phyloP scores from a whole-genome alignment of 2,113 vertebrate species.

The Lamprologus callipterus region DNA sequence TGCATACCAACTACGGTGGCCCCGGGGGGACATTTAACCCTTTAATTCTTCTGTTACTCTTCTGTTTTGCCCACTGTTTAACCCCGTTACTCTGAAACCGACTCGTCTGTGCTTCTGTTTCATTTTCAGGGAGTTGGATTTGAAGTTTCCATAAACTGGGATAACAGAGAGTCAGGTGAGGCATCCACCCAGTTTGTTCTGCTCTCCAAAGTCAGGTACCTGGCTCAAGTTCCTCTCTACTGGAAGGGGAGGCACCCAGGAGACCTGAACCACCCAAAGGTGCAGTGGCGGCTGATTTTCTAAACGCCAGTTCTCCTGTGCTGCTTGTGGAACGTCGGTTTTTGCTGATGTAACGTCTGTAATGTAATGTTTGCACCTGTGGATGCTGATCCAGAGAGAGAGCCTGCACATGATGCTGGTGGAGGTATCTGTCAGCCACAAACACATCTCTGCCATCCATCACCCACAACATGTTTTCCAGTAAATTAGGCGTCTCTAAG shows the following conservation, averaged over 20 bases:
- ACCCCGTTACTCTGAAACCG: rapidly evolving
- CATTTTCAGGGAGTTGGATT: not conserved
- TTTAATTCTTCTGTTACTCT: not conserved
- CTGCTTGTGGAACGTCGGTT: not conserved
- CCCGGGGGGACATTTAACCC: not conserved
- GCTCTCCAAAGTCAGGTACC: not conserved
- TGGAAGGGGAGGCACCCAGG: not conserved
- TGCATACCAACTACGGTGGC: not conserved
- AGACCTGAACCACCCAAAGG: not conserved
- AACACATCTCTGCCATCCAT: not conserved
- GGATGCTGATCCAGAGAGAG: not conserved
- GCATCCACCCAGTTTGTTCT: not conserved
- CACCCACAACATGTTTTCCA: not conserved
- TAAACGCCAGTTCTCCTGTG: not conserved
- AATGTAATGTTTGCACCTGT: not conserved
- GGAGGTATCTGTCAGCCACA: not conserved
- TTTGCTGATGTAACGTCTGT: not conserved
- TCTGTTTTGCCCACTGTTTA: not conserved
- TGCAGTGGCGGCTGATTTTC: not conserved
- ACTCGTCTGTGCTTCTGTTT: not conserved
- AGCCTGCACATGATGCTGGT: not conserved
- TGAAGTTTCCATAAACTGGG: not conserved
- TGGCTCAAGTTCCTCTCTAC: not conserved
- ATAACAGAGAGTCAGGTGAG: not conserved
- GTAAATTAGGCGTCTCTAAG: conserved; percentile 24